Base-by-base conservation (phyloP, 2,888 invertebrate species). In the Macrophya alboannulata region DNA sequence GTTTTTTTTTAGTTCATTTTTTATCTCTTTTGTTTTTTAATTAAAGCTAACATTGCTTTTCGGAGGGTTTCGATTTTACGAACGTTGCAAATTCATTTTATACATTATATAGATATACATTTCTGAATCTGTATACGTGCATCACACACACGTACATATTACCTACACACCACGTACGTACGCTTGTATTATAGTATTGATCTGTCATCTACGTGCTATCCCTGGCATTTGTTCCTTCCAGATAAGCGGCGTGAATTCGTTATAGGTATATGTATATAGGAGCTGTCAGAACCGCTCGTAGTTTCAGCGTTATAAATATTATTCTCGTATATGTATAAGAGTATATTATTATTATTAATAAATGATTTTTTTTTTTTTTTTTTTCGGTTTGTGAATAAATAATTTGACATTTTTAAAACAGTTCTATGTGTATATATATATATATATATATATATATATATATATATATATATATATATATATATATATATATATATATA, bases 121-220 rank as follows among this genome's bases (percentile, higher is more conserved):
- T 12, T 21, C n/a, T 40, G 25, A 15, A 68, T 72, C 17, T n/a
- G n/a, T 72, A 12, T 40, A 72, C 21, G 21, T 43, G 43, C 21
- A 9, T 10, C 3, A 40, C 51, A 51, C 17, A 21, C 10, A 31
- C 45, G 17, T n/a, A 25, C 4, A 74, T 25, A 25, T 74, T 25
- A 51, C 8, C 51, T 77, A 25, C 21, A 72, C n/a, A n/a, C n/a
- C n/a, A n/a, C n/a, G n/a, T n/a, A n/a, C n/a, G n/a, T n/a, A 25
- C 74, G 12, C n/a, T 77, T 3, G 25, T 17, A 31, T 37, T 51
- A 51, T 31, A 21, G 76, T 77, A 77, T 77, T 77, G 76, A 77
- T 77, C 76, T 51, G 25, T 51, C 76, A 77, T 77, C 76, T 77
- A 77, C 43, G 45, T 74, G 21, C 45, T 72, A 72, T 77, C n/a